Base-by-base conservation (phyloP, 2,113 vertebrate genomes). In the Lanius ludovicianus region DNA sequence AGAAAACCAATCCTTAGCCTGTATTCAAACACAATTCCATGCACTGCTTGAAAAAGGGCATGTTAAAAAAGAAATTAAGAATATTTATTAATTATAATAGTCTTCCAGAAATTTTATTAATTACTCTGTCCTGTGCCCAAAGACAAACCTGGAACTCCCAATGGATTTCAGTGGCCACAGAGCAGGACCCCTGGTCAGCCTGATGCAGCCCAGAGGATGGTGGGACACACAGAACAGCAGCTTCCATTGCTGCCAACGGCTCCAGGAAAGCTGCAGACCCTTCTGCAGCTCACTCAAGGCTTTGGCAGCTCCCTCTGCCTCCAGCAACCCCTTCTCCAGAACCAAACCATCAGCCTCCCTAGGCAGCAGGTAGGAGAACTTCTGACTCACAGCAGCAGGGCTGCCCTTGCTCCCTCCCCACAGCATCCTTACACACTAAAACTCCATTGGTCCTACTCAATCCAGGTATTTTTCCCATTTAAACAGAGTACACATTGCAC, bases 221-320 rank as follows among this genome's bases (percentile, higher is more conserved):
- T 8, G 49, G 44, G 47, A 31, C n/a, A 5, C 3, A 20, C 1
- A 11, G 25, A 11, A 6, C 11, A 5, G 8, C 4, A 69, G 52
- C 27, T 30, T 7, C 65, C 44, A 21, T 3, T 0, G 0, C 30
- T 15, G 76, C 19, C 20, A 4, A 2, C 0, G 1, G 27, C 77
- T 12, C 7, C 3, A 14, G 60, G 35, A 59, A 9, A 3, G 35
- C 52, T 62, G 55, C 47, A 62, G 15, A 44, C 28, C 41, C 33
- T 67, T 25, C 37, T 76, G 71, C 71, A 76, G 44, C 64, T 82
- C 78, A 11, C 52, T 18, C 18, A 1, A 68, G 53, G 53, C 44
- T 25, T 53, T 5, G 20, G 56, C 70, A 69, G 56, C 79, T 75
- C n/a, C 37, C 56, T 65, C 46, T 24, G 50, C 78, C 74, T 28